phyloP scores from a whole-genome alignment of 2,113 vertebrate genomes.

The Muntiacus muntjak region DNA sequence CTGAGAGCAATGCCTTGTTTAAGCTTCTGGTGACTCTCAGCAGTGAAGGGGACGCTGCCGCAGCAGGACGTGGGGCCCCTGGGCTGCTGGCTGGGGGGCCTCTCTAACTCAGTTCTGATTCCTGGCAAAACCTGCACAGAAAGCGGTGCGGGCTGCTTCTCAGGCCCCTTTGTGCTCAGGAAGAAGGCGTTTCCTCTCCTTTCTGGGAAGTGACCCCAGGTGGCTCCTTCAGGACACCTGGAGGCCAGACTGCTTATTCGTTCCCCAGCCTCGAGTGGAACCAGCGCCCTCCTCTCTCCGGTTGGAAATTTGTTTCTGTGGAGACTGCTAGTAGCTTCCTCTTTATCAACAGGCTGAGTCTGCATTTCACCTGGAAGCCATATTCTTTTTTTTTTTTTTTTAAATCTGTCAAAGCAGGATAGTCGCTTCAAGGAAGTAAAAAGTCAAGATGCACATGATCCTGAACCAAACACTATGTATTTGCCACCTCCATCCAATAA shows the following conservation, averaged over 20 bases:
- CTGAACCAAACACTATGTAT: background rate
- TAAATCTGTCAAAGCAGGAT: background rate
- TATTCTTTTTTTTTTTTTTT: background rate
- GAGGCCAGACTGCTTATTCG: background rate
- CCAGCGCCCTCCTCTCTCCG: fast-evolving
- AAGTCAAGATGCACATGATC: background rate
- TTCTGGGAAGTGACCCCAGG: background rate
- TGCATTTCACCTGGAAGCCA: background rate
- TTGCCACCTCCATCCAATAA: background rate
- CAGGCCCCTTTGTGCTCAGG: background rate
- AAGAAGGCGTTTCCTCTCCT: background rate
- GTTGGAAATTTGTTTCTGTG: background rate
- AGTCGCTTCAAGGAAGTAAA: background rate
- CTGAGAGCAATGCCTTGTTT: background rate
- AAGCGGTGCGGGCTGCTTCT: background rate
- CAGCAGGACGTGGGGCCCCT: fast-evolving
- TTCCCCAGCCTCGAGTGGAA: background rate
- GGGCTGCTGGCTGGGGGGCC: background rate
- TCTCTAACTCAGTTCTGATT: background rate
- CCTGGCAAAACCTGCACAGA: background rate
- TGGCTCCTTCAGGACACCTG: background rate
- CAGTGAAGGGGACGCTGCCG: background rate
- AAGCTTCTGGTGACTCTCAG: background rate
- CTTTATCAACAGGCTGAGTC: background rate
- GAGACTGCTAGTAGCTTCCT: background rate